phyloP scores from a whole-genome alignment of 2,888 invertebrate genomes.

The Synanthedon myopaeformis region DNA sequence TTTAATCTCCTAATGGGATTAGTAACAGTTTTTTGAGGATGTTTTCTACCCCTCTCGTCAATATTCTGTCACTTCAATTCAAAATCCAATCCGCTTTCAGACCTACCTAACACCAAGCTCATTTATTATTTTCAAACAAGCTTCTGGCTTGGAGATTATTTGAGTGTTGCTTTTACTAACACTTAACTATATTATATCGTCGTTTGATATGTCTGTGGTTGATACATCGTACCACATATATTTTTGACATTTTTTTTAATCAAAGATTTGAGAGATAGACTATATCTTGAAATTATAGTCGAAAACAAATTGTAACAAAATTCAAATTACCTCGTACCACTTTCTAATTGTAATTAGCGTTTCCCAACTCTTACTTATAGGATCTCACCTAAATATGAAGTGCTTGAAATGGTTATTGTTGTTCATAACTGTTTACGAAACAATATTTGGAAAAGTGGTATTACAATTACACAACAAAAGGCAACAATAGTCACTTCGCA shows the following conservation, averaged over 20 bases:
- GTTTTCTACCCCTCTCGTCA: slow-evolving; percentile 21
- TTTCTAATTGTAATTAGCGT: not conserved
- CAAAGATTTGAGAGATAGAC: too few species aligned
- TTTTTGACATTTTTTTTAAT: not conserved
- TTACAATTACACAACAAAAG: not conserved
- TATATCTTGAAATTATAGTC: too few species aligned
- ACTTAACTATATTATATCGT: not conserved
- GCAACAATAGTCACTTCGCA: not conserved
- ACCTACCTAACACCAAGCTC: slow-evolving; percentile 18
- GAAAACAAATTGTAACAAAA: not conserved
- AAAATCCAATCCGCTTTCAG: slow-evolving; percentile 24
- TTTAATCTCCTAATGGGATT: not conserved
- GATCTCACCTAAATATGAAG: too few species aligned
- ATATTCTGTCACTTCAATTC: slow-evolving; percentile 35
- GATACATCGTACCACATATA: not conserved
- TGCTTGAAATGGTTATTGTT: too few species aligned
- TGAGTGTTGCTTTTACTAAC: not conserved
- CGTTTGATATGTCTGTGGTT: not conserved
- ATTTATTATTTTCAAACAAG: slow-evolving; percentile 19
- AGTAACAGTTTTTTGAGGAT: slow-evolving; percentile 3
- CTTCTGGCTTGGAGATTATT: not conserved
- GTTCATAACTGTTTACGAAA: too few species aligned
- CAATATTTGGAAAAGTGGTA: too few species aligned
- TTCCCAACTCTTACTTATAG: not conserved
- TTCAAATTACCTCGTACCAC: not conserved